A percentile compares a stretch with the other conserved stretches of the same genome.
Conservation (phyloP, 2,113 vertebrate species). For the Daphoenositta chrysoptera region DNA sequence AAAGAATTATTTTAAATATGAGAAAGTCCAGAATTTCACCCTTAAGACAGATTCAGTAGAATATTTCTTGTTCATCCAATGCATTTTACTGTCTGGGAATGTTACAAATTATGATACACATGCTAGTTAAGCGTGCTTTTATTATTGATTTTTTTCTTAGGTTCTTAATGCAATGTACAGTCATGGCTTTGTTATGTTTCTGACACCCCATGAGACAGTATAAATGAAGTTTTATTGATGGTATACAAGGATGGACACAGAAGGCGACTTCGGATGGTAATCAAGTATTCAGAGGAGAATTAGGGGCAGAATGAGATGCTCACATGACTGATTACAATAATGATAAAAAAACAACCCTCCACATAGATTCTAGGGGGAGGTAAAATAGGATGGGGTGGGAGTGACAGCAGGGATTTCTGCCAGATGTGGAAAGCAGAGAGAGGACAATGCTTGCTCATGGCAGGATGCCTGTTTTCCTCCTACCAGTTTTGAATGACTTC, state of each 20-base stretch:
- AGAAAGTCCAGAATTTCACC: background rate
- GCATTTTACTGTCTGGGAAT: background rate
- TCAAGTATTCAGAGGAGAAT: background rate
- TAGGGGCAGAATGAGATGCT: background rate
- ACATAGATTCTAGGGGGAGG: background rate
- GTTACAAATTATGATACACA: background rate
- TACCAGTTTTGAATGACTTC: constrained; percentile 31
- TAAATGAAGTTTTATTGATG: background rate
- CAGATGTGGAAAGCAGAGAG: background rate
- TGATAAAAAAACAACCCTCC: background rate
- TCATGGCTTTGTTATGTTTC: background rate
- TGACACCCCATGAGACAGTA: background rate
- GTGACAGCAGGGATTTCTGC: background rate
- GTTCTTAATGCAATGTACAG: background rate
- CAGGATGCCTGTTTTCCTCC: constrained; percentile 26
- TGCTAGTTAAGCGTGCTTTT: background rate
- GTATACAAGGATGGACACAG: background rate
- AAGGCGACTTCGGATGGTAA: background rate
- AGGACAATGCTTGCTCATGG: constrained; percentile 15
- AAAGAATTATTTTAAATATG: background rate
- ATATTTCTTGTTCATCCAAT: background rate
- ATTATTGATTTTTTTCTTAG: background rate
- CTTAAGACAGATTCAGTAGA: background rate
- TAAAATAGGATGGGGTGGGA: background rate
- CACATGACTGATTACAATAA: background rate